A percentile compares a stretch with the other conserved stretches of the same genome.
Evolutionary conservation across 2,113 vertebrate species (phyloP).

Genomic region (Accipiter cooperii): DNA sequence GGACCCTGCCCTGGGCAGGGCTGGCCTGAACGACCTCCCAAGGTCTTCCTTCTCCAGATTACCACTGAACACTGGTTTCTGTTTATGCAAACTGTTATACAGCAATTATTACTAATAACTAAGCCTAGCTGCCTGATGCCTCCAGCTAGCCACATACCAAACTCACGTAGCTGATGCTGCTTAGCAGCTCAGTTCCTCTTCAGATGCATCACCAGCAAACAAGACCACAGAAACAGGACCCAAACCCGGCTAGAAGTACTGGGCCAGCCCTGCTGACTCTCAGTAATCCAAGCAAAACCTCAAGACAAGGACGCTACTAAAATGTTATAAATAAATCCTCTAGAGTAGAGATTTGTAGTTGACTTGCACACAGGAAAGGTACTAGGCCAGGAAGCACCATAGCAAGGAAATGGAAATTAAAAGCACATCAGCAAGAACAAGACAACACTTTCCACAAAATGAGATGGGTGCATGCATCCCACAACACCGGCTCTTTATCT

Average conservation of each 20-base stretch:
- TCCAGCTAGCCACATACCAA: neutral
- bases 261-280: neutral
- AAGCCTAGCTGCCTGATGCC: neutral
- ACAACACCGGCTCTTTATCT: neutral
- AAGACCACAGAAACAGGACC: neutral
- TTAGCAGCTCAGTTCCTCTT: neutral
- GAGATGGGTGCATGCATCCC: neutral
- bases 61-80: neutral
- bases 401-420: neutral
- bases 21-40: neutral
- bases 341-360: neutral
- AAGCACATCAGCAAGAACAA: neutral
- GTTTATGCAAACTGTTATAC: neutral
- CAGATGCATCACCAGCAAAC: neutral
- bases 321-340: neutral
- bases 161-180: neutral
- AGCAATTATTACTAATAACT: neutral
- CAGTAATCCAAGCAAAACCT: neutral
- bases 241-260: neutral
- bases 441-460: neutral
- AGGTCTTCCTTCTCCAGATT: neutral
- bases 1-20: neutral
- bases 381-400: neutral
- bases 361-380: neutral
- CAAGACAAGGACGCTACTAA: neutral